Base-by-base conservation (phyloP, 2,797 vertebrate species). In the Cottoperca gobio region DNA sequence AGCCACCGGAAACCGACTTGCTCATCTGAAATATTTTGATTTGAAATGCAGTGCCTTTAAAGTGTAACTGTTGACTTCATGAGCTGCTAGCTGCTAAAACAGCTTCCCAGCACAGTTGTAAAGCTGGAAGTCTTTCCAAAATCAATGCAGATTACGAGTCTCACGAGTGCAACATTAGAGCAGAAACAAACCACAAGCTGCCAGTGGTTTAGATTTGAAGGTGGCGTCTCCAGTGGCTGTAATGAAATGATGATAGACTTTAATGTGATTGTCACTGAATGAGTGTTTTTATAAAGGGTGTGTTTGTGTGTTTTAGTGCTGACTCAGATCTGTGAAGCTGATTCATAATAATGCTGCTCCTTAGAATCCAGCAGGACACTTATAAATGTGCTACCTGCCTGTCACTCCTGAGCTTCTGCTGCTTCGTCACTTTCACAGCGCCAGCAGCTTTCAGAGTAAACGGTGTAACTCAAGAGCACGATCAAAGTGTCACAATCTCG, bases 271-370 rank as follows among this genome's bases (percentile, higher is more conserved):
- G 83, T 70, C 66, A 76, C 50, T 82, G 54, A 85, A 50, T 55
- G 49, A 35, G 37, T 71, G 42, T 73, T 68, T 82, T 54, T 69
- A 17, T 60, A 31, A 55, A 49, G 12, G 5, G 31, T 37, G 58
- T 53, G 57, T 65, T 57, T 43, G 7, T 33, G 31, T 33, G 31
- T 79, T 73, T 61, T 52, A 53, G 48, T 76, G 81, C 76, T 40
- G 48, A 84, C 60, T 84, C 83, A 86, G 84, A 84, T 63, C 33
- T 73, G 46, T 63, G 70, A 52, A 74, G 58, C 57, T 40, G 33
- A 76, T 69, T 82, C 77, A 70, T 37, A 80, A 73, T 64, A 66
- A 33, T 7, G 1, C 57, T 59, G 33, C 62, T 75, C 60, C 59
- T 75, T 66, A 58, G 55, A 13, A 37, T 83, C 58, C 67, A 57